Base-by-base conservation (phyloP, 2,797 vertebrate species). In the Sebastiscus tertius region DNA sequence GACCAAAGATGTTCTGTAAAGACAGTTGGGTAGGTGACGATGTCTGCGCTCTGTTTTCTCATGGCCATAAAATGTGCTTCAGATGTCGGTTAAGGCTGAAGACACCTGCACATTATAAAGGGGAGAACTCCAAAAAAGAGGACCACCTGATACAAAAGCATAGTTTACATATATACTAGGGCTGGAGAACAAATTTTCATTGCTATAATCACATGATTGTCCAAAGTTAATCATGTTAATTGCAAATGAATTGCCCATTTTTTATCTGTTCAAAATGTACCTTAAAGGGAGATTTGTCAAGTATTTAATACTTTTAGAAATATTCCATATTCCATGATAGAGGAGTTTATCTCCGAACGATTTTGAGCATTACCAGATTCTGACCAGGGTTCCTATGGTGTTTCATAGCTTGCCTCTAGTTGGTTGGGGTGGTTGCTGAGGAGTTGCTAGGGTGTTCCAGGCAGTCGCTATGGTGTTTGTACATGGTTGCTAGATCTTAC, bases 1-100 rank as follows among this genome's bases (percentile, higher is more conserved):
- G 62, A 79, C 72, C 77, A 69, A 81, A 81, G 76, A 79, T 46
- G 61, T 60, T 80, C 20, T 39, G 0, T 59, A 49, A 33, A 79
- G 67, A 72, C 72, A 60, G 58, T 64, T 13, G 46, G 39, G 31
- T 9, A 65, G 68, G 62, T 72, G 70, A 79, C 22, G 55, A 60
- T 11, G 42, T 24, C 27, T 26, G 18, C 2, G 4, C 58, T 71
- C 39, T 46, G 26, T 70, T 52, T 72, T 36, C 31, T 78, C 64
- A 64, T 10, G 1, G 22, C 26, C 54, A 64, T 63, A 46, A 80
- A 68, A 33, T 42, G 26, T 13, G 34, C 24, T 29, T 81, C 75
- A 82, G 67, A 72, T 72, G 63, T 58, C 14, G 22, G 52, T 60
- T 22, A n/a, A 54, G 7, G 26, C 27, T 52, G 10, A 54, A 67